These are phyloP conservation scores for Upupa epops DNA, from an alignment of 2,113 vertebrate genomes.

Conservation along the genomic window DNA sequence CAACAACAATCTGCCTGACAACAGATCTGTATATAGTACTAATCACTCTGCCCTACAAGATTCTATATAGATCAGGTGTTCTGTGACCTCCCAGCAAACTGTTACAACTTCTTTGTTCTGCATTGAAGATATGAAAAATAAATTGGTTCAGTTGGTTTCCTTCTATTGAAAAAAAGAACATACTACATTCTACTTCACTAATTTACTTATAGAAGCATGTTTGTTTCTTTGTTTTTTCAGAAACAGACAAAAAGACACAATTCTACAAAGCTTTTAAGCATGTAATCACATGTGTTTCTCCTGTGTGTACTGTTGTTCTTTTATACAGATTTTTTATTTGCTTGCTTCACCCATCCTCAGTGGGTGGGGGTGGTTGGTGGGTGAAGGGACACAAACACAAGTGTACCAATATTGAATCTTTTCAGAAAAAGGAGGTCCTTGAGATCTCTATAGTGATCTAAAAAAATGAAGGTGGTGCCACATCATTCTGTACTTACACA, in stretches of 20 bases:
- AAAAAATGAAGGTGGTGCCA: neutral
- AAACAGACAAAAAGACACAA: neutral
- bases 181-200: neutral
- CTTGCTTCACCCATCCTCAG: neutral
- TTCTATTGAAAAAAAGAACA: neutral
- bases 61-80: neutral
- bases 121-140: neutral
- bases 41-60: neutral
- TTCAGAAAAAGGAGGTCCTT: neutral
- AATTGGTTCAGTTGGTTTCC: neutral
- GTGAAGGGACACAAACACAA: neutral
- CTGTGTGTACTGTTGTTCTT: neutral
- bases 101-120: neutral
- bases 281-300: neutral
- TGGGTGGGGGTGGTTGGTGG: too few species aligned
- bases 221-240: neutral
- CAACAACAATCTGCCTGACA: slow-evolving; percentile 61
- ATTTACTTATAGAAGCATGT: neutral
- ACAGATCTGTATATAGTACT: slow-evolving; percentile 53
- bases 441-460: neutral
- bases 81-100: neutral
- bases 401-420: neutral
- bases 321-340: neutral
- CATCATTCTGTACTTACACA: neutral
- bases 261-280: neutral